phyloP scores from a whole-genome alignment of 2,888 invertebrate genomes.

The Thymelicus acteon region DNA sequence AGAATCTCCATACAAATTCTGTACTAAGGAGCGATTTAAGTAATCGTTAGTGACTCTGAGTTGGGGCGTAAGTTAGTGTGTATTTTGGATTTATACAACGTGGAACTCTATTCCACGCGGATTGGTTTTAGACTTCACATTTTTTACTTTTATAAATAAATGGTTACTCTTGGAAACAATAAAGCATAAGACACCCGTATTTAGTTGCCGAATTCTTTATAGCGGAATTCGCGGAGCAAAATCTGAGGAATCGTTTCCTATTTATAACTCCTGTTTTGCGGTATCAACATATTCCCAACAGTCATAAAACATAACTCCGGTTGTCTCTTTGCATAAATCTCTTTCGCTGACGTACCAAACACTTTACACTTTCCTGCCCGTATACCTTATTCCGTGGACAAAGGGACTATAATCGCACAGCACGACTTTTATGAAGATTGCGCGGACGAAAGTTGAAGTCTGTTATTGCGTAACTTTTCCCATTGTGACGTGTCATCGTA shows the following conservation, averaged over 20 bases:
- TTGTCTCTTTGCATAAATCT: conserved; percentile 61
- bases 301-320: conserved; percentile 56
- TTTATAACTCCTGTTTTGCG: conserved; percentile 19
- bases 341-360: conserved; percentile 52
- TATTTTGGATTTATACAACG: too few species aligned
- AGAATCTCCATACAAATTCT: too few species aligned
- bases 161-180: too few species aligned
- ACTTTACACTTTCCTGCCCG: conserved; percentile 42
- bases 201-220: background rate
- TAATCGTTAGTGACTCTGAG: too few species aligned
- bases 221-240: background rate
- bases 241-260: conserved; percentile 7
- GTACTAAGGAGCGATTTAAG: too few species aligned
- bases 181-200: background rate
- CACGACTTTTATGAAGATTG: conserved; percentile 45
- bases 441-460: conserved; percentile 54
- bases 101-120: too few species aligned
- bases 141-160: too few species aligned
- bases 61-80: too few species aligned
- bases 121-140: too few species aligned
- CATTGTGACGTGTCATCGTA: conserved; percentile 62
- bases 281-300: conserved; percentile 45
- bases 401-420: conserved; percentile 52
- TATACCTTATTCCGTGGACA: conserved; percentile 46
- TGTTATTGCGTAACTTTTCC: conserved; percentile 73